Conservation (phyloP, 2,888 invertebrate species). For the Furcula furcula region DNA sequence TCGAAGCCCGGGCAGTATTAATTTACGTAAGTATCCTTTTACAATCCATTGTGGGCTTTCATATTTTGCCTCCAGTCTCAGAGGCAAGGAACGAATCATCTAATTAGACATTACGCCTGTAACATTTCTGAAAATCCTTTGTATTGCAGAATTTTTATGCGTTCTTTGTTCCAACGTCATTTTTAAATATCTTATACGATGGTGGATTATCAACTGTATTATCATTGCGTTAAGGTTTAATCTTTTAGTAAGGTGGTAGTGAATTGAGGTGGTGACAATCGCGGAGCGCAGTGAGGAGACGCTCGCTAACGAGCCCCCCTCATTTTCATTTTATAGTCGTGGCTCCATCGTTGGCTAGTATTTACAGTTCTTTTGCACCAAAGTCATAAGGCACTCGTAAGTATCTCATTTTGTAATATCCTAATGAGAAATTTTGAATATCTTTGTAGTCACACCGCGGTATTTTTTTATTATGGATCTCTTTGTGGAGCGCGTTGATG, state of each 20-base stretch:
- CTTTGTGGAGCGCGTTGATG: neutral
- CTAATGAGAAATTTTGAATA: constrained; percentile 41
- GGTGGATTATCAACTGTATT: constrained; percentile 37
- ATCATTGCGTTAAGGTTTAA: constrained; percentile 31
- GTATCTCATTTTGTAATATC: constrained; percentile 52
- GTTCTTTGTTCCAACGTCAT: constrained; percentile 66
- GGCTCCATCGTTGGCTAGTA: constrained; percentile 43
- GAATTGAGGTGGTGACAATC: constrained; percentile 70
- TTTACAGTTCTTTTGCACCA: constrained; percentile 58
- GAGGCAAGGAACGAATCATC: constrained; percentile 58
- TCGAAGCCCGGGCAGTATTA: constrained; percentile 5
- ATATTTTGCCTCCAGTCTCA: constrained; percentile 28
- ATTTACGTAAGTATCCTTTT: constrained; percentile 10
- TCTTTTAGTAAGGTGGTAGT: constrained; percentile 34
- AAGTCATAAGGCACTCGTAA: constrained; percentile 48
- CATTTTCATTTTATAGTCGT: constrained; percentile 74
- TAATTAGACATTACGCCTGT: constrained; percentile 76
- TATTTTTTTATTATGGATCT: neutral
- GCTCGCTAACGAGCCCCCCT: constrained; percentile 68
- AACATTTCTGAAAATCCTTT: constrained; percentile 75
- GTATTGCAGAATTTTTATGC: constrained; percentile 73
- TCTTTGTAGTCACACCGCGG: constrained; percentile 10
- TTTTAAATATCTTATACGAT: constrained; percentile 38
- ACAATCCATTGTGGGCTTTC: constrained; percentile 21
- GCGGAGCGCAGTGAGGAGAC: constrained; percentile 57